Base-by-base conservation (phyloP, 2,113 vertebrate species). In the Coregonus clupeaformis region DNA sequence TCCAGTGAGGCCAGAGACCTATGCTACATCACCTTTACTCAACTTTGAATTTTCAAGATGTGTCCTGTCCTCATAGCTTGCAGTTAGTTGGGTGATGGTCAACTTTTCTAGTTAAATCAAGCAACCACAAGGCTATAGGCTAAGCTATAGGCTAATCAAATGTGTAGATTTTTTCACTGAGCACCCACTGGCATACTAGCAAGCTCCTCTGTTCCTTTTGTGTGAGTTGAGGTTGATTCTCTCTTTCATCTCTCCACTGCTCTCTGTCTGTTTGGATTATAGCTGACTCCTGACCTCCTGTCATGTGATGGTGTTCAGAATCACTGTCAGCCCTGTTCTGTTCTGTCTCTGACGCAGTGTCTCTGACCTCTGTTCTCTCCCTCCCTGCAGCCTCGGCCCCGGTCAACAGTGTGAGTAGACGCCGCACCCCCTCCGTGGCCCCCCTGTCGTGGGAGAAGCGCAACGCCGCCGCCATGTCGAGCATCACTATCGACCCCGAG, bases 401-500 rank as follows among this genome's bases (percentile, higher is more conserved):
- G 83, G 93, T 95, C 92, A 97, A 93, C 92, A 91, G 88, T 67
- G 88, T 86, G 79, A 89, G 82, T 86, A 91, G 86, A 87, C 89
- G 85, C 72, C 89, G 91, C 71, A 79, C 84, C 36, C 90, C 89
- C 81, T 90, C 77, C 0, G 87, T 88, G 78, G 87, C 90, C 80
- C 90, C 91, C 73, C 73, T 85, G 30, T 82, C 30, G 78, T 92
- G 91, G 91, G 91, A 92, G 85, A 92, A 89, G 80, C 90, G 87
- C 79, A 84, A 42, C 82, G 65, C 78, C 18, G 83, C 86, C 75
- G 92, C 93, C 95, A 99, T 99, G 98, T 99, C 97, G 86, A 98
- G 93, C 92, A 97, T 99, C 91, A 98, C 96, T 72, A 95, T 99
- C 88, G 97, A 99, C 94, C 97, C 98, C 73, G 97, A 99, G 93